These are phyloP conservation scores for Cebidichthys violaceus DNA, from an alignment of 2,113 vertebrate genomes.

Conservation along the genomic window DNA sequence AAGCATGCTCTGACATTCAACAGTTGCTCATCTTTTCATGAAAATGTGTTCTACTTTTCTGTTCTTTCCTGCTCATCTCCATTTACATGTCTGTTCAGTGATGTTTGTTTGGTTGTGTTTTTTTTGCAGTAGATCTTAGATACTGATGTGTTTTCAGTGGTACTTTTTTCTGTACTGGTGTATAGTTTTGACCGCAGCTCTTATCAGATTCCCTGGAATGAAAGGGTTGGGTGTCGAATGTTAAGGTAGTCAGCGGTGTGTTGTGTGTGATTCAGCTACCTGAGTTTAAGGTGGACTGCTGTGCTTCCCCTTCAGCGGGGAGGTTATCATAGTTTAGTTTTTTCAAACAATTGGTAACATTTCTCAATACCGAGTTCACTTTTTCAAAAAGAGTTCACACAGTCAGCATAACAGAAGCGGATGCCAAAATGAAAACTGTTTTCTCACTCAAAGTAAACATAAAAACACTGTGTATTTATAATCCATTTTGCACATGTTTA, in stretches of 20 bases:
- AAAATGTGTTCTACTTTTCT: slow-evolving; percentile 41
- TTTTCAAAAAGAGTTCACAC: neutral
- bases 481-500: neutral
- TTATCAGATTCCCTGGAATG: slow-evolving; percentile 78
- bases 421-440: neutral
- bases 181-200: slow-evolving; percentile 53
- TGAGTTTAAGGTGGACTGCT: slow-evolving; percentile 43
- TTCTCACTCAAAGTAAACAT: neutral
- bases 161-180: slow-evolving; percentile 27
- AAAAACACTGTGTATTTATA: neutral
- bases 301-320: neutral
- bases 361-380: slow-evolving; percentile 4
- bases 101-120: neutral
- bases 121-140: slow-evolving; percentile 21
- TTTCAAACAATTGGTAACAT: neutral
- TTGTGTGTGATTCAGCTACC: slow-evolving; percentile 33
- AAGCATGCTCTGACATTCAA: slow-evolving; percentile 51
- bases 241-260: slow-evolving; percentile 42
- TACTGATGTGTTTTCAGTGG: slow-evolving; percentile 22
- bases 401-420: neutral
- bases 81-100: slow-evolving; percentile 9
- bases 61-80: neutral
- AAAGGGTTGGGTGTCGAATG: slow-evolving; percentile 32
- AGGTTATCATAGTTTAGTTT: neutral
- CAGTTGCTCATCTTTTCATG: slow-evolving; percentile 49